Evolutionary conservation across 1,140 invertebrate genomes (phyloP), one percentile per base, ranked within the genome.

Genomic region (Thaumetopoea pityocampa): DNA sequence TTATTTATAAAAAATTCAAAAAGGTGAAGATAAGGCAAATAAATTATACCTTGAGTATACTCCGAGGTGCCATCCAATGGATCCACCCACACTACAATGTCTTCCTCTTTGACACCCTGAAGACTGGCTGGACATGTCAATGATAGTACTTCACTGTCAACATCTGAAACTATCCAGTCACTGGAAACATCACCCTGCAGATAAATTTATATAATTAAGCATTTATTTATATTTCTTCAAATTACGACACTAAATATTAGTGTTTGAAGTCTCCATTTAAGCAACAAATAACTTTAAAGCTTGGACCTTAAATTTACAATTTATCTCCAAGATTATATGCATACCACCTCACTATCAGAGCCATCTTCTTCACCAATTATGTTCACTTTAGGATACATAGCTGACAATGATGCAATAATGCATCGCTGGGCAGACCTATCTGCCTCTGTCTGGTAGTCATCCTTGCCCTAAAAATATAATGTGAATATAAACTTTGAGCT

Each of bases 361-460:
- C 80, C 65, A 11, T 90, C 96, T 83, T 99, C 97, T 87, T 99
- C 97, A 3, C 97, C 97, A 66, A 99, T 97, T 29, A 99, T 94
- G 7, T 89, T 91, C 0, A 97, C 72, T 62, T 90, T 90, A 1
- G 96, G 96, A 86, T 96, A 99, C 48, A 93, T 91, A 46, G 88
- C 88, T 16, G 89, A 86, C 2, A 99, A 85, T 0, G 95, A 96
- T 10, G 92, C 90, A 24, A 98, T 89, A 46, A 99, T 99, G 69
- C 94, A 97, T 52, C 89, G 88, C 82, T 99, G 97, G 2, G 96
- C 97, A 23, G 92, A 94, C 53, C 98, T 88, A 79, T 99, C 98
- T 2, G 98, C 98, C 87, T 98, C 96, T 3, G 98, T 99, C 88
- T 99, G 97, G 9, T 97, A 88, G 87, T 99, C 97, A 88, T 96